Evolutionary conservation across 2,888 invertebrate genomes (phyloP).

Genomic region (Disparrhopalites patrizii): DNA sequence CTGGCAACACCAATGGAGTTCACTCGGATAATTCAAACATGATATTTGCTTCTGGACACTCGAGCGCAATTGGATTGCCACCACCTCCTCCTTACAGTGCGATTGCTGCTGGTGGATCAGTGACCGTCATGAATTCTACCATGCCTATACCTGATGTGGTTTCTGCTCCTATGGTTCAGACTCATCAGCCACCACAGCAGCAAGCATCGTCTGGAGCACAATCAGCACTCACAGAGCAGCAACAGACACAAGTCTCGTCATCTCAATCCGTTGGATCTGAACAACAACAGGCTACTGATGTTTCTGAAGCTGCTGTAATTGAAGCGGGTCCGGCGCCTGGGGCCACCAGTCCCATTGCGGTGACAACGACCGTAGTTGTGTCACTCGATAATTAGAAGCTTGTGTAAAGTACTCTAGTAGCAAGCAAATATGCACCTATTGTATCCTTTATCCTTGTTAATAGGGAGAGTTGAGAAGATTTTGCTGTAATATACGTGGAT

Average conservation of each 20-base stretch:
- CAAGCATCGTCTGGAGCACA: background rate
- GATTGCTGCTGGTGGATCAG: constrained; percentile 37
- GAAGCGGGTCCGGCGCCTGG: background rate
- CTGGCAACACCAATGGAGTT: constrained; percentile 28
- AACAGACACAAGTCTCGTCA: background rate
- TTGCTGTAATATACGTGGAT: background rate
- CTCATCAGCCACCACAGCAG: background rate
- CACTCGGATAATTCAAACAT: constrained; percentile 14
- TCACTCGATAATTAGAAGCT: background rate
- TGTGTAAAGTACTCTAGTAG: background rate
- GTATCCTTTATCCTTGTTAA: background rate
- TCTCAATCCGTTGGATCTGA: constrained; percentile 7
- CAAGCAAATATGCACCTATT: background rate
- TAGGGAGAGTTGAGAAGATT: background rate
- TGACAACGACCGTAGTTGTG: background rate
- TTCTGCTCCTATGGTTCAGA: background rate
- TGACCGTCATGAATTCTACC: background rate
- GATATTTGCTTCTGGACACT: constrained; percentile 22
- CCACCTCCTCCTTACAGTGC: constrained; percentile 47
- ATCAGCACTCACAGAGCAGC: background rate
- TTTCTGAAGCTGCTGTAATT: background rate
- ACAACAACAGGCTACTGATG: background rate
- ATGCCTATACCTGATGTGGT: constrained; percentile 8
- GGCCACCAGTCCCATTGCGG: no score
- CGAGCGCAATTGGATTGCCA: constrained; percentile 32